Conservation (phyloP, 2,113 vertebrate species). For the chimpanzee (Pan troglodytes) region DNA sequence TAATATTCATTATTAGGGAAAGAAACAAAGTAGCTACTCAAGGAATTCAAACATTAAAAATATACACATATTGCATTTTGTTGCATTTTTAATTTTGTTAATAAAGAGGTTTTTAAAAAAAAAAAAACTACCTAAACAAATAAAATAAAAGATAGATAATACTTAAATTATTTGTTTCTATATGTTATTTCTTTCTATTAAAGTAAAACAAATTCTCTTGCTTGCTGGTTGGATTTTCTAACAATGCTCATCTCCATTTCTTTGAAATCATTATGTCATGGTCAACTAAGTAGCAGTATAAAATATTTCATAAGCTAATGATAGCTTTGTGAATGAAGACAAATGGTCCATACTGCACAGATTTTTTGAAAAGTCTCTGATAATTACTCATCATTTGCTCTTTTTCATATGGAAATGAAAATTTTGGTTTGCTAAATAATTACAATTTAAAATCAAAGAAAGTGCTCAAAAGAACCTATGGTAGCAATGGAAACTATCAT, state of each 20-base stretch:
- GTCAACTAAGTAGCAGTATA: neutral
- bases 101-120: too few species aligned
- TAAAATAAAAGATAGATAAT: neutral
- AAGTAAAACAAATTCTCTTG: neutral
- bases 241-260: neutral
- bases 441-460: constrained; percentile 1
- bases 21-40: too few species aligned
- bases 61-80: too few species aligned
- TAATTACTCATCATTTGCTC: constrained; percentile 24
- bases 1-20: too few species aligned
- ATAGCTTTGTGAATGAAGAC: neutral
- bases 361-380: constrained; percentile 13
- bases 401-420: constrained; percentile 21
- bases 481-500: neutral
- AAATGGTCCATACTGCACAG: neutral
- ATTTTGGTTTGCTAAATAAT: constrained; percentile 42
- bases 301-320: constrained; percentile 8
- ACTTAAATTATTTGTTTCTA: neutral
- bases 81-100: too few species aligned
- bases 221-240: neutral
- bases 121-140: too few species aligned
- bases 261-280: neutral
- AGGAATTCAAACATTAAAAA: too few species aligned
- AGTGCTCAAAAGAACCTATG: neutral
- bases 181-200: neutral